Evolutionary conservation across 2,888 invertebrate species (phyloP), one percentile per base, ranked within the genome.

Genomic region (Drosophila picticornis): DNA sequence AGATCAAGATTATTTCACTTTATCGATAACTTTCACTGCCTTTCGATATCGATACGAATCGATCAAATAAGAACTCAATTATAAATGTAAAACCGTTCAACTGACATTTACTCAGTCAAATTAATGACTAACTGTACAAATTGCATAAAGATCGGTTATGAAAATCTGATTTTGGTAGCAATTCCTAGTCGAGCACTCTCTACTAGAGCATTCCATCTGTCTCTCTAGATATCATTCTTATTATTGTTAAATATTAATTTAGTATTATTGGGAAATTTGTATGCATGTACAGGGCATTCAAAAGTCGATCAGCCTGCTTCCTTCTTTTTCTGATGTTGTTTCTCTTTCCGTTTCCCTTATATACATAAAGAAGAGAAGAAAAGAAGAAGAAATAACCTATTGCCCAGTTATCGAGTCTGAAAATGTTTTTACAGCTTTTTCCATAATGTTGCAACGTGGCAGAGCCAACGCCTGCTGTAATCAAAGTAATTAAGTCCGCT

Each of bases 401-500:
- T 58, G 71, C 53, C 66, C 52, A 77, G 63, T 78, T 78, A 78
- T 75, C 46, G 72, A 67, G 58, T 38, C 50, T 55, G 63, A 63
- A 75, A 71, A 53, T 22, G 48, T 59, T 62, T 69, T 66, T 50
- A 57, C 71, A 64, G 67, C 46, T 61, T 63, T 63, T 75, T 64
- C 51, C 51, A 64, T 57, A 76, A 60, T 58, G 64, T 48, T 46
- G 59, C 59, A 43, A 34, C 46, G 46, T 46, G 32, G 48, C 36
- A 52, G 4, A 0, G 32, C 57, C 36, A 57, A 31, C 52, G 65
- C 55, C 48, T 13, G 31, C 71, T 34, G 55, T 48, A 61, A 73
- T 66, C 36, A 57, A 72, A 72, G 75, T 75, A 73, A 77, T 69
- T 69, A 77, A 77, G 61, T 77, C 36, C 22, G 31, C 27, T 34